Conservation (phyloP, 35 echinoderm and acorn worm genomes). For the Holothuria glaberrima region DNA sequence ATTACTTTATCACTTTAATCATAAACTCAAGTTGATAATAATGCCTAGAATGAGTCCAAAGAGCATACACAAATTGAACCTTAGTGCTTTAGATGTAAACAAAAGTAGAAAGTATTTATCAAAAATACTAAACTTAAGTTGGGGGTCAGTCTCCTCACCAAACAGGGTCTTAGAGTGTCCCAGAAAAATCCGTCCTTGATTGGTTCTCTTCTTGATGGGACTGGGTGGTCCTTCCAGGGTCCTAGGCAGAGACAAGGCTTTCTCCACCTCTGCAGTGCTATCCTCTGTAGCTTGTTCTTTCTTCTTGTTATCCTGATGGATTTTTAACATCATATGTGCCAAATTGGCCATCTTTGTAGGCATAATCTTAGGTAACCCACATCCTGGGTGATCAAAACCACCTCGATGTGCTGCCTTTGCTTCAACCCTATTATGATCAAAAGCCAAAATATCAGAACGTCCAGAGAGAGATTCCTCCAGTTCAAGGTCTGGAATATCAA, state of each 20-base stretch:
- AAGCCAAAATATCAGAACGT: constrained; percentile 72
- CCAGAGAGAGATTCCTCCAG: neutral
- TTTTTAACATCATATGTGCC: constrained; percentile 86
- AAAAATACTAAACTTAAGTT: constrained; percentile 48
- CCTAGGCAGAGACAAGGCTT: neutral
- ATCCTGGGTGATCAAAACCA: neutral
- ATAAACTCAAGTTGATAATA: constrained; percentile 2
- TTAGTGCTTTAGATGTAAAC: constrained; percentile 21
- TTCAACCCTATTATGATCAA: constrained; percentile 37
- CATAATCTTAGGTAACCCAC: neutral
- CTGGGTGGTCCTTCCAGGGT: constrained; percentile 2
- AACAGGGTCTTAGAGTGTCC: neutral
- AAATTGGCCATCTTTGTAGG: constrained; percentile 75
- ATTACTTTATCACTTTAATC: no score
- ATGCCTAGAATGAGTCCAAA: constrained; percentile 70
- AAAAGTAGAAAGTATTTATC: constrained; percentile 46
- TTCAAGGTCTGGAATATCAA: constrained; percentile 47
- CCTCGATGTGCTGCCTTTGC: neutral
- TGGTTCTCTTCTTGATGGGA: constrained; percentile 27
- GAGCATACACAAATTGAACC: constrained; percentile 65
- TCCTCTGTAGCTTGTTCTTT: neutral
- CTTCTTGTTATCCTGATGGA: constrained; percentile 58
- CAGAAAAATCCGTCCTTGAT: neutral
- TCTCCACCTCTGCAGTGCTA: neutral
- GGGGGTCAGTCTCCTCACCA: neutral